These are phyloP conservation scores for Macrostomum cliftonense DNA, from an alignment of 2,888 invertebrate species.

Conservation along the genomic window DNA sequence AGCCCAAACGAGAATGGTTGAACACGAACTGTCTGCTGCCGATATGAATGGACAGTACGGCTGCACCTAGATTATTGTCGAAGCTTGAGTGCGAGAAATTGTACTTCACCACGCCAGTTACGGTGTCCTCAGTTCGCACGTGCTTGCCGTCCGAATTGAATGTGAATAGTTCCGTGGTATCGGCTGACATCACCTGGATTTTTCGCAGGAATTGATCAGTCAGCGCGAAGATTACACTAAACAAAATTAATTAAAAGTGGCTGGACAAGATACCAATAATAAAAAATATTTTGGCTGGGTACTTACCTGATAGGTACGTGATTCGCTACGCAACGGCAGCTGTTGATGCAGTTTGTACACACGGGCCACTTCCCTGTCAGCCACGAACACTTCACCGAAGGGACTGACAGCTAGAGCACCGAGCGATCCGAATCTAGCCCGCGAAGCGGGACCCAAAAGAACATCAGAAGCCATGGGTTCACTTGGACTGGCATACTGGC, in stretches of 20 bases:
- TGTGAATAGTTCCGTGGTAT: conserved; percentile 60
- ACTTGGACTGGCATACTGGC: conserved; percentile 41
- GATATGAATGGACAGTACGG: too few relatives aligned
- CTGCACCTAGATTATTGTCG: too few relatives aligned
- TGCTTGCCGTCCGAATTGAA: conserved; percentile 67
- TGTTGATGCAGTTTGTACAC: background rate
- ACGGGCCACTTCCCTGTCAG: background rate
- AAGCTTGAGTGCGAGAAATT: too few relatives aligned
- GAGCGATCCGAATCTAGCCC: conserved; percentile 45
- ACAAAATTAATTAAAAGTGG: too few relatives aligned
- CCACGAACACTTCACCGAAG: background rate
- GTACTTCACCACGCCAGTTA: conserved; percentile 43
- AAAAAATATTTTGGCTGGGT: too few relatives aligned
- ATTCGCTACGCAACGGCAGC: background rate
- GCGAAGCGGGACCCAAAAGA: conserved; percentile 17
- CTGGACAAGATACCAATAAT: too few relatives aligned
- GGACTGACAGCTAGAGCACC: conserved; percentile 20
- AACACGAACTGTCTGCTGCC: too few relatives aligned
- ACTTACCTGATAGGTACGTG: too few relatives aligned
- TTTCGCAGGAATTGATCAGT: too few relatives aligned
- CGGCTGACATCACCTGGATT: conserved; percentile 65
- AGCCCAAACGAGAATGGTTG: too few relatives aligned
- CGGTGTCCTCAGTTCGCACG: conserved; percentile 73
- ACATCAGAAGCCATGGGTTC: too few relatives aligned
- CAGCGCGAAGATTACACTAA: too few relatives aligned